A percentile compares a stretch with the other conserved stretches of the same genome.
These are phyloP conservation scores for Herminia tarsipennalis DNA, from an alignment of 2,888 invertebrate species.

Conservation along the genomic window DNA sequence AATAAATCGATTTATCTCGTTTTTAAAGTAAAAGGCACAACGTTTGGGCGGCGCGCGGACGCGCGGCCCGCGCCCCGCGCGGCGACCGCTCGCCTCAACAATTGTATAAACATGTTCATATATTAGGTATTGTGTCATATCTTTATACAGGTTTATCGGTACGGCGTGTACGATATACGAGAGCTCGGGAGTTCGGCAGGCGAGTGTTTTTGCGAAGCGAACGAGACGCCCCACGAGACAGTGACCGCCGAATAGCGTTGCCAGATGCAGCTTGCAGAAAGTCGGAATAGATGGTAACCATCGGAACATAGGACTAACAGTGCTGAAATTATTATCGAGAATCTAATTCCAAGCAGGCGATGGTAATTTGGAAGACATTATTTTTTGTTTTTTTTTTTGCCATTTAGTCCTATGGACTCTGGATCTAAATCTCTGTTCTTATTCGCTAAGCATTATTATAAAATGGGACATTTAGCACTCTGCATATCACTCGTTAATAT, in stretches of 20 bases:
- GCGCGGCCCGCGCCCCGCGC: slow-evolving; percentile 51
- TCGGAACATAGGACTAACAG: slow-evolving; percentile 1
- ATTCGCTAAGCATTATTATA: too few species aligned
- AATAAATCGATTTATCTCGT: slow-evolving; percentile 81
- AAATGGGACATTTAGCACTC: too few species aligned
- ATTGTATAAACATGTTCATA: slow-evolving; percentile 61
- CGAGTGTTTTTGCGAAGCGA: slow-evolving; percentile 69
- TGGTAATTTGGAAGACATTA: slow-evolving; percentile 10
- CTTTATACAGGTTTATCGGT: slow-evolving; percentile 65
- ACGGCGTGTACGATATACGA: slow-evolving; percentile 41
- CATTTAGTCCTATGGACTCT: slow-evolving; percentile 40
- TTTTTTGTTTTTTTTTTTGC: slow-evolving; percentile 2
- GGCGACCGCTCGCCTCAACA: slow-evolving; percentile 47
- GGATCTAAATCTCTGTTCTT: too few species aligned
- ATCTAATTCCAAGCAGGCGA: neutral
- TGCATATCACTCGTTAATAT: neutral
- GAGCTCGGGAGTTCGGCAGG: slow-evolving; percentile 71
- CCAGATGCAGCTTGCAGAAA: slow-evolving; percentile 2
- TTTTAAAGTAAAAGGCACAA: slow-evolving; percentile 82
- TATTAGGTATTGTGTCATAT: slow-evolving; percentile 60
- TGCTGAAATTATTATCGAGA: neutral
- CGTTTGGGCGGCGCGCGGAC: slow-evolving; percentile 56
- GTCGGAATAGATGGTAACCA: neutral
- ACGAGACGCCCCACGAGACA: slow-evolving; percentile 52
- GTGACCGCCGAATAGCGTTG: slow-evolving; percentile 6